These are phyloP conservation scores for Gryllus longicercus DNA, from an alignment of 2,888 invertebrate genomes.

Conservation along the genomic window DNA sequence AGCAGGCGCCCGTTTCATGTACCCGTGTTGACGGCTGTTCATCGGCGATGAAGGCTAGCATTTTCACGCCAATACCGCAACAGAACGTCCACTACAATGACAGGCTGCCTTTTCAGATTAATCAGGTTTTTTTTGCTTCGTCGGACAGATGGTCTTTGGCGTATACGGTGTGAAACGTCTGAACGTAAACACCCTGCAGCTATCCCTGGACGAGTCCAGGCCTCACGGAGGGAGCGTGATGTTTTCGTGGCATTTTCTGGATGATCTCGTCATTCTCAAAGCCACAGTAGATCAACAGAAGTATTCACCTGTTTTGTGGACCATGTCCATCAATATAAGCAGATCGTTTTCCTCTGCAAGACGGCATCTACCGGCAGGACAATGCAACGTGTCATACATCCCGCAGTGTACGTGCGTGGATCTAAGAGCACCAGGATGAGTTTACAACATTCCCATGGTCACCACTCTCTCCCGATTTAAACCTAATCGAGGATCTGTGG, in stretches of 20 bases:
- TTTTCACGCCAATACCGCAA: too few relatives aligned
- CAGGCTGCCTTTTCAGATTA: background rate
- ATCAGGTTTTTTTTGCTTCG: background rate
- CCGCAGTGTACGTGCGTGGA: background rate
- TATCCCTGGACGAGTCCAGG: too few relatives aligned
- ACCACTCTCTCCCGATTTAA: too few relatives aligned
- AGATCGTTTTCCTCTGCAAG: background rate
- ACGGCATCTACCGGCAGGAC: background rate
- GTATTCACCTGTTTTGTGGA: too few relatives aligned
- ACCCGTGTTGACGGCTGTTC: too few relatives aligned
- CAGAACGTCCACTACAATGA: background rate
- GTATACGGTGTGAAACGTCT: too few relatives aligned
- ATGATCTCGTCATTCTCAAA: background rate
- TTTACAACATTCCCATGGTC: too few relatives aligned
- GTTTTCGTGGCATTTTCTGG: background rate
- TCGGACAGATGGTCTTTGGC: background rate
- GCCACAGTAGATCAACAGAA: background rate
- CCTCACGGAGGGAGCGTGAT: background rate
- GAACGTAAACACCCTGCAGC: too few relatives aligned
- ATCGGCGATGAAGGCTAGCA: too few relatives aligned
- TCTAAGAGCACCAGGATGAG: too few relatives aligned
- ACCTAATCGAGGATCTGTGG: background rate
- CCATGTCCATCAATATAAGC: background rate
- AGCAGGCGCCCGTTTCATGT: background rate
- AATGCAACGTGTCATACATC: background rate